Percentiles rank a stretch among this genome's conserved stretches.
These are phyloP conservation scores for Phodopus roborovskii DNA, from an alignment of 2,113 vertebrate species.

Conservation along the genomic window DNA sequence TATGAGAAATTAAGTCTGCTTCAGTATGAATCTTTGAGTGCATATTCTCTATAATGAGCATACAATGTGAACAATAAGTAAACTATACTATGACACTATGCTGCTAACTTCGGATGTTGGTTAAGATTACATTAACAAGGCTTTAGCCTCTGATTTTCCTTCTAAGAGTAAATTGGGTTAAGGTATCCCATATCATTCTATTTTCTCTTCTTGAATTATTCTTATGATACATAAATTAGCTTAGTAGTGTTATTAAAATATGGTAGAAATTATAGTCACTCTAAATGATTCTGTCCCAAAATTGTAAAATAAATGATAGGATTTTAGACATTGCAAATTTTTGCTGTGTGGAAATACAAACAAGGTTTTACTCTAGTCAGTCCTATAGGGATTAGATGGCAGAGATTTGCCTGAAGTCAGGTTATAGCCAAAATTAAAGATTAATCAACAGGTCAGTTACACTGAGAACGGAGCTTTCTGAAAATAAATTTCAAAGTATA, in stretches of 20 bases:
- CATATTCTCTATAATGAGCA: not conserved
- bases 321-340: conserved; percentile 53
- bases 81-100: not conserved
- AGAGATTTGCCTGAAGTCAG: not conserved
- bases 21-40: not conserved
- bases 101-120: not conserved
- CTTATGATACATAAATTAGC: not conserved
- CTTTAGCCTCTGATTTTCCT: not conserved
- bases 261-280: not conserved
- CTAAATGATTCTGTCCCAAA: not conserved
- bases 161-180: not conserved
- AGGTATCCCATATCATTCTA: not conserved
- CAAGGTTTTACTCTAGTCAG: conserved; percentile 50
- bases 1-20: not conserved
- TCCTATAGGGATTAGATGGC: not conserved
- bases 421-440: conserved; percentile 56
- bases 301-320: not conserved
- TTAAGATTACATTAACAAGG: not conserved
- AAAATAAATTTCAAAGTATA: conserved; percentile 33
- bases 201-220: conserved; percentile 31
- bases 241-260: not conserved
- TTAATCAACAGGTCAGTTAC: not conserved
- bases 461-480: not conserved
- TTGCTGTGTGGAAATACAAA: conserved; percentile 30
- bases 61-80: not conserved